These are phyloP conservation scores for Sesia bembeciformis DNA, from an alignment of 2,888 invertebrate genomes.

Conservation along the genomic window DNA sequence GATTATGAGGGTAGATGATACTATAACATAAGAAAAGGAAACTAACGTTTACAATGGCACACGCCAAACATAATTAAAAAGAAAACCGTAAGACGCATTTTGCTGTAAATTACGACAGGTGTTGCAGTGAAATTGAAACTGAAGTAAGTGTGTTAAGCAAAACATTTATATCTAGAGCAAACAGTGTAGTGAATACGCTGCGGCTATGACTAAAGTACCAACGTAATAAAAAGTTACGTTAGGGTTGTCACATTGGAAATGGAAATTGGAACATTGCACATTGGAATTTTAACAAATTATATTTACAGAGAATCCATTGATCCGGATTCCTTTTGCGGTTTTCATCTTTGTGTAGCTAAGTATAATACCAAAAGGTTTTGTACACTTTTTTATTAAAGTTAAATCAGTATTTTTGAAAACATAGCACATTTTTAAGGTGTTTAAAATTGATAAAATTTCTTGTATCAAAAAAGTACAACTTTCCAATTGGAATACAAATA, in stretches of 20 bases:
- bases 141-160: slow-evolving; percentile 13
- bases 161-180: slow-evolving; percentile 13
- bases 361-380: too few species aligned
- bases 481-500: too few species aligned
- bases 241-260: slow-evolving; percentile 1
- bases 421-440: too few species aligned
- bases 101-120: slow-evolving; percentile 8
- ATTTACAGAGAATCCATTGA: too few species aligned
- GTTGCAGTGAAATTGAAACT: slow-evolving; percentile 11
- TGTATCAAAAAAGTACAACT: too few species aligned
- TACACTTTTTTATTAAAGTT: too few species aligned
- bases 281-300: too few species aligned
- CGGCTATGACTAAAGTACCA: background rate
- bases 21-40: slow-evolving; percentile 1
- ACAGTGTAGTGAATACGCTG: background rate
- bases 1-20: background rate
- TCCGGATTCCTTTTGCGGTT: too few species aligned
- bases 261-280: background rate
- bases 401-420: too few species aligned
- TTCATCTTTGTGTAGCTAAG: too few species aligned
- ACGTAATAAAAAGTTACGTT: background rate
- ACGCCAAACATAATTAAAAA: slow-evolving; percentile 23
- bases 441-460: too few species aligned
- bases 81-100: slow-evolving; percentile 29
- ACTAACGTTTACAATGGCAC: slow-evolving; percentile 29